Evolutionary conservation across 2,888 invertebrate species (phyloP), one percentile per base, ranked within the genome.

Genomic region (Drosophila macrospina): DNA sequence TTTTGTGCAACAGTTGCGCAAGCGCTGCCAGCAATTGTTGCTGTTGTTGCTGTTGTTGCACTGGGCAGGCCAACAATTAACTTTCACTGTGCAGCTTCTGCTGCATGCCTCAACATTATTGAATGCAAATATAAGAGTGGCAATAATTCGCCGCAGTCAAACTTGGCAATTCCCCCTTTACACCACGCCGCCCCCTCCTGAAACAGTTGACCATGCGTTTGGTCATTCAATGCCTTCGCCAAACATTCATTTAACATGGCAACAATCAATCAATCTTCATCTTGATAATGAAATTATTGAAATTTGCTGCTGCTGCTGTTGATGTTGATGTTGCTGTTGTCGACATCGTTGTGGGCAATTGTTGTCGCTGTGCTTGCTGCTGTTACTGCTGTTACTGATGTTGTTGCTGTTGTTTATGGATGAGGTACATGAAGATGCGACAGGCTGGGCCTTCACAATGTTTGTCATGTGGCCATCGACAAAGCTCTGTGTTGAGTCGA

Each of bases 201-300:
- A 41, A 65, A 76, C 48, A 24, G 42, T 73, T 62, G 66, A 36
- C 64, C 68, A 65, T 57, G 54, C 54, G 54, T 41, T 42, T 24
- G 64, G 65, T 54, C 61, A 75, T 42, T 56, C 55, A 66, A 62
- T 74, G 69, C 45, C 64, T 69, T 59, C 42, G 6, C 13, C 64
- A 51, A 55, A 41, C 57, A 74, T 59, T 55, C 64, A 67, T 70
- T 69, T 64, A 50, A 48, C 63, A 56, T 48, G 52, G 51, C 34
- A 55, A 60, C 83, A 71, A 74, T 79, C 77, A 86, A 88, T 86
- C 86, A 84, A 86, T 86, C 88, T 83, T 76, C 65, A 86, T 80
- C 86, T 88, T 77, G 88, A 88, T 86, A 88, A 86, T 86, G 88
- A 80, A 83, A 80, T 86, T 83, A 86, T 86, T 80, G 84, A 88